These are phyloP conservation scores for Kryptolebias marmoratus DNA, from an alignment of 2,113 vertebrate species.

Conservation along the genomic window DNA sequence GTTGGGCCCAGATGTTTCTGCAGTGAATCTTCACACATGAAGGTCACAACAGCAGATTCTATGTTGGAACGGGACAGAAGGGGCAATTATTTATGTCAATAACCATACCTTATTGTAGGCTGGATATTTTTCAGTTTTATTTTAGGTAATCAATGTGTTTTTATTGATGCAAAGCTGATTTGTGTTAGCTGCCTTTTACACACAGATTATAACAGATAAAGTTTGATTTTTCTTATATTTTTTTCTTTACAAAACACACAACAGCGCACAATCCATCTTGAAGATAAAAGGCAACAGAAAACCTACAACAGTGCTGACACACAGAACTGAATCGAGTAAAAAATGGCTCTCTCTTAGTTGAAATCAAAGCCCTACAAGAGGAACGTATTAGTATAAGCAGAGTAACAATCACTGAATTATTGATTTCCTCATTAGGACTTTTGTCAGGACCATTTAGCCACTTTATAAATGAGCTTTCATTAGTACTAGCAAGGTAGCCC, in stretches of 20 bases:
- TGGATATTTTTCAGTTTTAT: too few relatives aligned
- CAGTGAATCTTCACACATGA: too few relatives aligned
- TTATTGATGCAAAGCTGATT: background rate
- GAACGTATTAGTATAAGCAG: conserved; percentile 88
- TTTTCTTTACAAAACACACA: conserved; percentile 18
- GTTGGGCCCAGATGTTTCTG: too few relatives aligned
- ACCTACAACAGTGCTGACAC: conserved; percentile 73
- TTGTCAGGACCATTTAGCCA: conserved; percentile 96
- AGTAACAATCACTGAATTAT: conserved; percentile 94
- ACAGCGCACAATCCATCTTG: conserved; percentile 64
- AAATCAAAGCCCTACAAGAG: conserved; percentile 68
- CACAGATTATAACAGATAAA: too few relatives aligned
- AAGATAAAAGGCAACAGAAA: conserved; percentile 28
- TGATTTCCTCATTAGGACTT: conserved; percentile 89
- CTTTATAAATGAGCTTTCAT: conserved; percentile 93
- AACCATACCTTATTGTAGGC: too few relatives aligned
- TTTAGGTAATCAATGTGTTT: background rate
- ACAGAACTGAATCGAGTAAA: conserved; percentile 71
- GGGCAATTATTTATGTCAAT: too few relatives aligned
- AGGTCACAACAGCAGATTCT: too few relatives aligned
- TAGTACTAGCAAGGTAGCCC: conserved; percentile 88
- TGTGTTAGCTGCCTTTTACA: background rate
- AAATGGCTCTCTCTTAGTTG: conserved; percentile 66
- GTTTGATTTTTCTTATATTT: too few relatives aligned
- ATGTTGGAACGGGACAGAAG: too few relatives aligned